Base-by-base conservation (phyloP, 2,113 vertebrate genomes). In the Nanorana parkeri region DNA sequence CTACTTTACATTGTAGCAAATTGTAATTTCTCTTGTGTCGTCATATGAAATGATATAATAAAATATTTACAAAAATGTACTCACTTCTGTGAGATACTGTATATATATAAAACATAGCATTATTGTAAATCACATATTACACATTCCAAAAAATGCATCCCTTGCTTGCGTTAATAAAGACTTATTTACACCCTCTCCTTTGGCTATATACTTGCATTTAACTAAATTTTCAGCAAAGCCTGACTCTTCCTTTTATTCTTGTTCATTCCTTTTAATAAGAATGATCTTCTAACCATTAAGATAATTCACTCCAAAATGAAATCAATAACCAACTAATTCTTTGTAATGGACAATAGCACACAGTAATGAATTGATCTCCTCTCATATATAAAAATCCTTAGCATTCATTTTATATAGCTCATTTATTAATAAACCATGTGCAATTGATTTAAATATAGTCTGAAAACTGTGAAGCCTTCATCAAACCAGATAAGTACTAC, bases 281-380 rank as follows among this genome's bases (percentile, higher is more conserved):
- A 82, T 66, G n/a, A 66, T 82, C 52, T 75, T 55, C 71, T 55
- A 66, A 73, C 80, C 71, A 82, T 82, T 75, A 82, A 58, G 80
- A 75, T 75, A 82, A 82, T 82, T 82, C 71, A 82, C 66, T 82
- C 69, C 80, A 73, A 47, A 74, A 29, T 29, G 75, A 82, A 82
- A 75, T 69, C n/a, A n/a, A n/a, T n/a, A n/a, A 75, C 75, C 75
- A 74, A 75, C 69, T 80, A 75, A 82, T 82, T 82, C 78, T 41
- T 69, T 71, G 66, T 72, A 82, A 82, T 67, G 80, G 80, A 74
- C 61, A 71, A 82, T 66, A 67, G 63, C 80, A 75, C 78, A 60
- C 32, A 52, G 78, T 80, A 80, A 80, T 82, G 80, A 82, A 82
- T 66, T 82, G 71, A 81, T 81, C 79, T 54, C 79, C 24, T 67